Percentiles rank a stretch among this genome's conserved stretches.
Conservation (phyloP, 2,113 vertebrate genomes). For the Proteles cristata region DNA sequence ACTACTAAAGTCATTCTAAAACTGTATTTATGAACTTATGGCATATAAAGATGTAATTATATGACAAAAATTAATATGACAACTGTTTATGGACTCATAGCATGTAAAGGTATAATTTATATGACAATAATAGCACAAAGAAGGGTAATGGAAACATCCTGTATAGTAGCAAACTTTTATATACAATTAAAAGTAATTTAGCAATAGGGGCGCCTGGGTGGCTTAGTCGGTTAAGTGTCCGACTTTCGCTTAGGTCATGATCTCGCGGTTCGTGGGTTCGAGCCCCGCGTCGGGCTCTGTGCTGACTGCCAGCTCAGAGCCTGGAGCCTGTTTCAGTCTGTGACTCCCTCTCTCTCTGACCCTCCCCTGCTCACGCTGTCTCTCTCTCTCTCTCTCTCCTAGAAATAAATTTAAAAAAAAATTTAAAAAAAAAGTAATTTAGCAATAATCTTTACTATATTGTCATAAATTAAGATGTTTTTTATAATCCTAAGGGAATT, state of each 20-base stretch:
- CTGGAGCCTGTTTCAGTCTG: too few species aligned
- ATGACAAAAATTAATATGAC: background rate
- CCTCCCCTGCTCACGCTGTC: too few species aligned
- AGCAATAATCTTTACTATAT: background rate
- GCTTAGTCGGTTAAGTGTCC: too few species aligned
- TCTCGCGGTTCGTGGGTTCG: too few species aligned
- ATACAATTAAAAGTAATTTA: background rate
- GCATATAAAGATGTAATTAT: background rate
- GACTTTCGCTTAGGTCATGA: too few species aligned
- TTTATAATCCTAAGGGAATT: background rate
- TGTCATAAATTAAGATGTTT: background rate
- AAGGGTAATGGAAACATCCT: background rate
- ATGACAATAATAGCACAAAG: background rate
- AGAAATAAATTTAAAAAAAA: too few species aligned
- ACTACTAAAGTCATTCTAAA: background rate
- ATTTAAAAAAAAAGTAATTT: background rate
- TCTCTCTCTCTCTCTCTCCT: too few species aligned
- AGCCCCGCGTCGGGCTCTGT: too few species aligned
- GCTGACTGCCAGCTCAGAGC: too few species aligned
- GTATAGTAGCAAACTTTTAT: background rate
- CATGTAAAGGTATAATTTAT: background rate
- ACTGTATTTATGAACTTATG: background rate
- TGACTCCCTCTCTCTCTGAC: too few species aligned
- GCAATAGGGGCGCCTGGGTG: too few species aligned
- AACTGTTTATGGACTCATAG: background rate